Evolutionary conservation across 2,797 vertebrate genomes (phyloP).

Genomic region (Aeoliscus strigatus): DNA sequence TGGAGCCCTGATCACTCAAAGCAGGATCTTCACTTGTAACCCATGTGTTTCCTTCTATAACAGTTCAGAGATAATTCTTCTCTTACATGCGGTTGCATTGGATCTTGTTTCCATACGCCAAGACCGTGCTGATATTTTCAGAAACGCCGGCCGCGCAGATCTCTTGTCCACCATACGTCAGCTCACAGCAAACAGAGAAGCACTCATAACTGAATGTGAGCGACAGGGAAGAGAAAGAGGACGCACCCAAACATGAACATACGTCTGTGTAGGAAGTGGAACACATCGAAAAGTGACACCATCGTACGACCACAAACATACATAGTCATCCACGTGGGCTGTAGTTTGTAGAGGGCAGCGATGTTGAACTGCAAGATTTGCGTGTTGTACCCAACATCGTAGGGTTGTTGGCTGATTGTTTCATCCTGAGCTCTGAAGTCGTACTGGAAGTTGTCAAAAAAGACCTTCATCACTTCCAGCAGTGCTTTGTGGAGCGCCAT

Average conservation of each 20-base stretch:
- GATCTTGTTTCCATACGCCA: slow-evolving; percentile 59
- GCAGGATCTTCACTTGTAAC: no score
- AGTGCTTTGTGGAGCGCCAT: slow-evolving; percentile 55
- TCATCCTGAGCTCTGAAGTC: slow-evolving; percentile 48
- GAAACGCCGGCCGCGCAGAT: slow-evolving; percentile 56
- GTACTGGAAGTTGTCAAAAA: slow-evolving; percentile 72
- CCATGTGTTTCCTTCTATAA: no score
- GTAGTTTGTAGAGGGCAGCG: slow-evolving; percentile 61
- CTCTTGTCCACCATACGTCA: slow-evolving; percentile 53
- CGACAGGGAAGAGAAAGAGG: slow-evolving; percentile 7
- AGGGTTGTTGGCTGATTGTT: neutral
- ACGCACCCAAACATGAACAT: no score
- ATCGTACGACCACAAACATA: slow-evolving; percentile 16
- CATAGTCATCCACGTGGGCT: slow-evolving; percentile 53
- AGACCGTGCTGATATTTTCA: slow-evolving; percentile 70
- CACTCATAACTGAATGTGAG: slow-evolving; percentile 61
- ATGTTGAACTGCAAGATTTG: slow-evolving; percentile 67
- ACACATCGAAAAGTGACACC: no score
- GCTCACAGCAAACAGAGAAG: slow-evolving; percentile 66
- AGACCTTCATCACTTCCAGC: slow-evolving; percentile 60
- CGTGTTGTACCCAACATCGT: slow-evolving; percentile 29
- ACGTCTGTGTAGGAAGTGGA: no score
- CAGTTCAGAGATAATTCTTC: no score
- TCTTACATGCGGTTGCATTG: slow-evolving; percentile 67
- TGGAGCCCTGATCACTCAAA: no score